Evolutionary conservation across 1,140 invertebrate genomes (phyloP).

Genomic region (Augochlora pura): DNA sequence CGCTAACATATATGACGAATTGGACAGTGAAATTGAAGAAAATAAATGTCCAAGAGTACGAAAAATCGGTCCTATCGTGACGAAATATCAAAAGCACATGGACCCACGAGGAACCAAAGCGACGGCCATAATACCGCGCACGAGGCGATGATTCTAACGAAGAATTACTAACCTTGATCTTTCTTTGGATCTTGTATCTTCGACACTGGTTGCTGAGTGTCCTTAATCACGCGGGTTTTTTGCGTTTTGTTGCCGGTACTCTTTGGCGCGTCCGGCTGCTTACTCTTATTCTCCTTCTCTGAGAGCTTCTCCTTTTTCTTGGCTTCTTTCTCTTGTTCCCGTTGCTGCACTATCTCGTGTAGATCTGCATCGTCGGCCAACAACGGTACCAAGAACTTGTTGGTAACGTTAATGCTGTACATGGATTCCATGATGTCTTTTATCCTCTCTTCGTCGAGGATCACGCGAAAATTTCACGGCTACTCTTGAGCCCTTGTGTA

Average conservation of each 20-base stretch:
- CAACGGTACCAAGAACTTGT: constrained; percentile 90
- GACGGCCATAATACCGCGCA: constrained; percentile 73
- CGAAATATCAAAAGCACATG: constrained; percentile 56
- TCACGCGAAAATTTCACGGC: constrained; percentile 77
- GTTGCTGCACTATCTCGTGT: constrained; percentile 90
- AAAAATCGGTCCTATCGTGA: not conserved
- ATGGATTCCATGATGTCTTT: constrained; percentile 89
- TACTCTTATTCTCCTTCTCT: constrained; percentile 92
- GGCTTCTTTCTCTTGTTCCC: constrained; percentile 89
- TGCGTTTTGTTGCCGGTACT: constrained; percentile 78
- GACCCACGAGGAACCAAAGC: constrained; percentile 54
- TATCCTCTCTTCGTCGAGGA: constrained; percentile 76
- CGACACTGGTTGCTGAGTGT: constrained; percentile 83
- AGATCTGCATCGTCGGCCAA: constrained; percentile 94
- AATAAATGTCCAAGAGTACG: not conserved
- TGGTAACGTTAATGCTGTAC: constrained; percentile 95
- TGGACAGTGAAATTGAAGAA: not conserved
- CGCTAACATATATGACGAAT: not conserved
- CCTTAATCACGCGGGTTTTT: constrained; percentile 84
- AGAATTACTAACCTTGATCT: constrained; percentile 83
- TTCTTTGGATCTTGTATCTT: constrained; percentile 82
- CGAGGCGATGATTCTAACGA: constrained; percentile 59
- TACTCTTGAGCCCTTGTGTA: constrained; percentile 80
- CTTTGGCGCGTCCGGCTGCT: constrained; percentile 82
- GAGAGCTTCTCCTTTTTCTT: constrained; percentile 91